These are phyloP conservation scores for Arremon aurantiirostris DNA, from an alignment of 2,797 vertebrate species.

Conservation along the genomic window DNA sequence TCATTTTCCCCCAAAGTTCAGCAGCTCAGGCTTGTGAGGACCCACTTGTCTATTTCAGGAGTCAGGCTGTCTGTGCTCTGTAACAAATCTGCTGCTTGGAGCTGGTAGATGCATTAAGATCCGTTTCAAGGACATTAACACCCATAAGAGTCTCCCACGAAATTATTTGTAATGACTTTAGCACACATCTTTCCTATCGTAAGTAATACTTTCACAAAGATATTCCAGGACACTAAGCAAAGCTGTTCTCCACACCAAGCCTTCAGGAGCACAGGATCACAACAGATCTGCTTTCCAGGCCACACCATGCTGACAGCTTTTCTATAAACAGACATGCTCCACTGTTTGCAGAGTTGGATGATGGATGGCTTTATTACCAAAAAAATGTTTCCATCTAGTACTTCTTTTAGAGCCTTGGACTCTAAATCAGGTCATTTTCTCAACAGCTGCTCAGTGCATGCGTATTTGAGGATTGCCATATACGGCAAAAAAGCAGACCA, in stretches of 20 bases:
- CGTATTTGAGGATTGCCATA: not conserved
- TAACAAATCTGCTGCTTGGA: not conserved
- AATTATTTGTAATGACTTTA: not conserved
- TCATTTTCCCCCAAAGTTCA: not conserved
- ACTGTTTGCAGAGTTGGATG: not conserved
- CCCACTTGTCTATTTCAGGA: too few relatives aligned
- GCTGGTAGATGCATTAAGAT: not conserved
- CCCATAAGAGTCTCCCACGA: not conserved
- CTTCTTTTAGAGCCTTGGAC: not conserved
- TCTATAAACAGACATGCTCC: not conserved
- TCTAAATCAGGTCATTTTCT: not conserved
- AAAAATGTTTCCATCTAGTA: not conserved
- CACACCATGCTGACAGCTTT: not conserved
- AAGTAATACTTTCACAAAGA: not conserved
- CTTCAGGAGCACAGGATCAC: not conserved
- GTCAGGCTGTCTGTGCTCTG: rapidly evolving
- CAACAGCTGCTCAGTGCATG: not conserved
- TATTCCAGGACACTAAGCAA: not conserved
- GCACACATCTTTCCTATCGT: not conserved
- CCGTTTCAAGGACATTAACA: rapidly evolving
- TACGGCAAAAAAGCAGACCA: rapidly evolving
- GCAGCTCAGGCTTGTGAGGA: not conserved
- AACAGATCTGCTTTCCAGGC: not conserved
- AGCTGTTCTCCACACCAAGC: not conserved
- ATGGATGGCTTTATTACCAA: not conserved